phyloP scores from a whole-genome alignment of 2,888 invertebrate genomes.

The Tetramorium bicarinatum region DNA sequence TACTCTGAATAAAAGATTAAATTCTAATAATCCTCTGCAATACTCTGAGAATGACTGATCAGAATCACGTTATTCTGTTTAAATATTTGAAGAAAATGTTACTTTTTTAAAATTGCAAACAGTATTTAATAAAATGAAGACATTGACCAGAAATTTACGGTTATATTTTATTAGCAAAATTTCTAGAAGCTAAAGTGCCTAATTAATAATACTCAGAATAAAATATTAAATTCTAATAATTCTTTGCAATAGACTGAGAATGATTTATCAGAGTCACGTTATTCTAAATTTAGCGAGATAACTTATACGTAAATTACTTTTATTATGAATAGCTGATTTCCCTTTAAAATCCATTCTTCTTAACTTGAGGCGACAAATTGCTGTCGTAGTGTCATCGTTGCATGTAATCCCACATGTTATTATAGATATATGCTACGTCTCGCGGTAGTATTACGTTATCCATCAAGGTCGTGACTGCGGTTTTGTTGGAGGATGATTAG shows the following conservation, averaged over 20 bases:
- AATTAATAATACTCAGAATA: background rate
- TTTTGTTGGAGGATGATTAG: slow-evolving; percentile 71
- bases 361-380: slow-evolving; percentile 33
- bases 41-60: background rate
- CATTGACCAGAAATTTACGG: background rate
- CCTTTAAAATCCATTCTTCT: slow-evolving; percentile 3
- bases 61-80: background rate
- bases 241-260: background rate
- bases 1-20: background rate
- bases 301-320: slow-evolving; percentile 3
- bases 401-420: slow-evolving; percentile 12
- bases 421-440: slow-evolving; percentile 20
- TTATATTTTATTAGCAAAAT: background rate
- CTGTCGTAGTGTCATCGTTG: slow-evolving; percentile 46
- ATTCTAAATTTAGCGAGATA: slow-evolving; percentile 13
- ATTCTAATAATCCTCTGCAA: no score
- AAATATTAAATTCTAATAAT: background rate
- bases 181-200: background rate
- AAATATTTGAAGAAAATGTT: slow-evolving; percentile 8
- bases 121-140: background rate
- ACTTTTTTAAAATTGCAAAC: background rate
- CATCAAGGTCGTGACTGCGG: slow-evolving; percentile 69
- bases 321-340: background rate
- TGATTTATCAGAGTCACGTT: background rate
- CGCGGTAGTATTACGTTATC: slow-evolving; percentile 41